Base-by-base conservation (phyloP, 2,113 vertebrate species). In the Gyps fulvus region DNA sequence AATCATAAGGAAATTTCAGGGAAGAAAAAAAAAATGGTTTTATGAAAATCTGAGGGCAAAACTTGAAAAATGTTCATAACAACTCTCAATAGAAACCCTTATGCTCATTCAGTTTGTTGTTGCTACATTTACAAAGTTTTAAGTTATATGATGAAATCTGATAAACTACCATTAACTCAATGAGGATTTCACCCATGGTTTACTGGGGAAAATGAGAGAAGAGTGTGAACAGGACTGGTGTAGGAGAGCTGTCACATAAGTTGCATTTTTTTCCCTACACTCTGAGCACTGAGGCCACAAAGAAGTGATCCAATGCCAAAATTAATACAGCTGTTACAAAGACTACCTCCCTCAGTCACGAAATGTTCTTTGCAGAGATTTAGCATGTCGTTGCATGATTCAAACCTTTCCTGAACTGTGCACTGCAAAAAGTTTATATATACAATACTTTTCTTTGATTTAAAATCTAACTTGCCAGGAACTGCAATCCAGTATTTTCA, bases 401-500 rank as follows among this genome's bases (percentile, higher is more conserved):
- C 20, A 63, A 65, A 83, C 45, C 43, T 94, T 69, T 42, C 63
- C 59, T 92, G 69, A 90, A 59, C 32, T 69, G 61, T 86, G 69
- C 38, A 50, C 19, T 13, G 9, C 59, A 91, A 72, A 82, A 90
- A 88, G 27, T 65, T 86, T 70, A 52, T 69, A 77, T 73, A 61
- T 5, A 77, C 42, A 85, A 23, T 76, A 67, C 3, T 47, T 83
- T 42, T 45, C 32, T 9, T 57, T 58, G 54, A 74, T 92, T 50
- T 87, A 82, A 89, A 86, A 32, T 65, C 54, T 59, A 26, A 17
- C 42, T 72, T 93, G 62, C 87, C 27, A 45, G 55, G 76, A 96
- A 97, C 59, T 79, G 67, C 76, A 84, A 91, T 92, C 77, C 87
- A 83, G 73, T 90, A 61, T 96, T 96, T 97, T 72, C 80, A 62